These are phyloP conservation scores for Molorchus minor DNA, from an alignment of 2,888 invertebrate genomes.

Conservation along the genomic window DNA sequence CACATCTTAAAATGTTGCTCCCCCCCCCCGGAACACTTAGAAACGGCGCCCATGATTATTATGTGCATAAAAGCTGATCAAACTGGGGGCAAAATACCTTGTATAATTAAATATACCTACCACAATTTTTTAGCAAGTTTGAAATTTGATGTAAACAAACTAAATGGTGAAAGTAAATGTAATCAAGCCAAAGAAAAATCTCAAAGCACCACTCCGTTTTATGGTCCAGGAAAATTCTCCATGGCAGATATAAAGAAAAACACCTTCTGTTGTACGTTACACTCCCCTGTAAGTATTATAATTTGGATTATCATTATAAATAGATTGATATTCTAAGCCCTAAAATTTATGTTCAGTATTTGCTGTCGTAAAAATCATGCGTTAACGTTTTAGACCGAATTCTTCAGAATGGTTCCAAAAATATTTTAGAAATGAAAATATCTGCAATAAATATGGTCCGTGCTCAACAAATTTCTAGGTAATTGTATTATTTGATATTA, in stretches of 20 bases:
- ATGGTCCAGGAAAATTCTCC: slow-evolving; percentile 45
- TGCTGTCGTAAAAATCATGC: slow-evolving; percentile 8
- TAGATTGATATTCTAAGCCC: neutral
- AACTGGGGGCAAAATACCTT: no score
- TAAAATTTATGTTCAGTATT: neutral
- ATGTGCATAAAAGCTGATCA: no score
- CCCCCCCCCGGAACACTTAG: no score
- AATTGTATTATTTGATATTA: no score
- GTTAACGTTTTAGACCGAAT: slow-evolving; percentile 55
- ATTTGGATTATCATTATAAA: neutral
- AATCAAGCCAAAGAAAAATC: slow-evolving; percentile 36
- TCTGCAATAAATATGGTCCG: slow-evolving; percentile 42
- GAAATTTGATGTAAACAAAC: slow-evolving; percentile 62
- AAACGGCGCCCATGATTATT: no score
- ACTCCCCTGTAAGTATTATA: slow-evolving; percentile 57
- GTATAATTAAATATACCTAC: neutral
- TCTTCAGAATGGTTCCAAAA: slow-evolving; percentile 57
- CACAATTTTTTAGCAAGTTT: slow-evolving; percentile 58
- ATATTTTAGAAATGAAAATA: slow-evolving; percentile 51
- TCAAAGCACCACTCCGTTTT: slow-evolving; percentile 30
- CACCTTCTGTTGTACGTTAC: slow-evolving; percentile 54
- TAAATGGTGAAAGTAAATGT: slow-evolving; percentile 43
- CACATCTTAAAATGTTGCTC: no score
- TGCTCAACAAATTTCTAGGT: slow-evolving; percentile 47
- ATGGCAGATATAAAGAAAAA: slow-evolving; percentile 47